Percentiles rank a stretch among this genome's conserved stretches.
phyloP scores from a whole-genome alignment of 2,113 vertebrate genomes.

The Crypturellus undulatus region DNA sequence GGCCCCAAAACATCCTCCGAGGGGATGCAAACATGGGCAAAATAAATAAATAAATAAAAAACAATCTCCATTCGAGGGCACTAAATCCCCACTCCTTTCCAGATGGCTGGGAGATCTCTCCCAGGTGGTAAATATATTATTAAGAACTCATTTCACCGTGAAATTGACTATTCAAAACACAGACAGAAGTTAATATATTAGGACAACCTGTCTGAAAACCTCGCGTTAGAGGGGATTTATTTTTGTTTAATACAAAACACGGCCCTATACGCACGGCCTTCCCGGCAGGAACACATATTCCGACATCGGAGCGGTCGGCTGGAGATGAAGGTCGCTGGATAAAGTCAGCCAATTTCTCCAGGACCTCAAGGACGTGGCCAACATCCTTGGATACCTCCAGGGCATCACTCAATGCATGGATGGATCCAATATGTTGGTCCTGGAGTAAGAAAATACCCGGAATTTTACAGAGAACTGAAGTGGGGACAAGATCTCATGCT shows the following conservation, averaged over 20 bases:
- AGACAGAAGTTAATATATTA: constrained; percentile 89
- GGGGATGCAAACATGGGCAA: constrained; percentile 19
- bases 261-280: constrained; percentile 61
- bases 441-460: not conserved
- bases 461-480: not conserved
- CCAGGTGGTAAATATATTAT: constrained; percentile 90
- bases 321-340: not conserved
- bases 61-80: constrained; percentile 81
- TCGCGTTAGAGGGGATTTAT: constrained; percentile 82
- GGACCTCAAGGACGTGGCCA: rapidly evolving
- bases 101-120: constrained; percentile 88
- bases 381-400: not conserved
- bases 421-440: rapidly evolving
- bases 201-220: constrained; percentile 85
- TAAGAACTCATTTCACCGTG: constrained; percentile 89
- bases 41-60: constrained; percentile 77
- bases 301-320: not conserved
- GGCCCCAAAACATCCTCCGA: not conserved
- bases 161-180: constrained; percentile 89
- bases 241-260: constrained; percentile 82
- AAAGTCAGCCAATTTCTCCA: not conserved
- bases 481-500: not conserved
- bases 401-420: not conserved
- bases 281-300: not conserved
- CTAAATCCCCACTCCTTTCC: constrained; percentile 83